Percentiles rank a stretch among this genome's conserved stretches.
These are phyloP conservation scores for Perca fluviatilis DNA, from an alignment of 2,113 vertebrate species.

Conservation along the genomic window DNA sequence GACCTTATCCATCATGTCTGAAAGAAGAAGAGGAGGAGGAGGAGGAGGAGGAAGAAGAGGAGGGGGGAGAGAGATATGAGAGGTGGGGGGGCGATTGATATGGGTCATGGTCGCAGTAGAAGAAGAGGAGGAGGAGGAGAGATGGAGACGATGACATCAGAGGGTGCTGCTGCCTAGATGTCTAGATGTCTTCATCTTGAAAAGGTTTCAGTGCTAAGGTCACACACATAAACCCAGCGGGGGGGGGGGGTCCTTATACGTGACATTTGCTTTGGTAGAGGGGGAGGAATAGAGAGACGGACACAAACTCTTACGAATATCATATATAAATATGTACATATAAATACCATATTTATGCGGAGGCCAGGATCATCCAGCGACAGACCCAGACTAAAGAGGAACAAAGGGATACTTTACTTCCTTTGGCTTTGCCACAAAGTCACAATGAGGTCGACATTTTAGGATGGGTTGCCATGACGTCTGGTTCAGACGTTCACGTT, in stretches of 20 bases:
- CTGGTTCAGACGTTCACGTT: no score
- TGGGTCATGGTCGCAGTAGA: neutral
- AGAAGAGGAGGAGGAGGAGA: neutral
- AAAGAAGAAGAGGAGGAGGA: conserved; percentile 24
- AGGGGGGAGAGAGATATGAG: neutral
- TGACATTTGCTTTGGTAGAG: conserved; percentile 31
- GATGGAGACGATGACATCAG: neutral
- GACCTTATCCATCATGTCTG: conserved; percentile 61
- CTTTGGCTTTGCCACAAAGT: no score
- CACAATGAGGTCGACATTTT: no score
- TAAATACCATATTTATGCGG: no score
- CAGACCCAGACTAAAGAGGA: no score
- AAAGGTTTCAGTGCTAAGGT: neutral
- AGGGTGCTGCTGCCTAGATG: neutral
- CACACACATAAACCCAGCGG: neutral
- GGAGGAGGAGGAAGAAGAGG: neutral
- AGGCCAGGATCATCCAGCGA: no score
- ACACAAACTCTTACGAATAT: neutral
- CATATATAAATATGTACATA: neutral
- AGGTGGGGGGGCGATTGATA: neutral
- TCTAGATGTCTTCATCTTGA: neutral
- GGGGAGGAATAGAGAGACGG: neutral
- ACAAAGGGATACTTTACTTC: no score
- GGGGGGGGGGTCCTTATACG: no score
- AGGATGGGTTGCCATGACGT: no score